Conservation (phyloP, 2,888 invertebrate species). For the Eubasilissa splendida region DNA sequence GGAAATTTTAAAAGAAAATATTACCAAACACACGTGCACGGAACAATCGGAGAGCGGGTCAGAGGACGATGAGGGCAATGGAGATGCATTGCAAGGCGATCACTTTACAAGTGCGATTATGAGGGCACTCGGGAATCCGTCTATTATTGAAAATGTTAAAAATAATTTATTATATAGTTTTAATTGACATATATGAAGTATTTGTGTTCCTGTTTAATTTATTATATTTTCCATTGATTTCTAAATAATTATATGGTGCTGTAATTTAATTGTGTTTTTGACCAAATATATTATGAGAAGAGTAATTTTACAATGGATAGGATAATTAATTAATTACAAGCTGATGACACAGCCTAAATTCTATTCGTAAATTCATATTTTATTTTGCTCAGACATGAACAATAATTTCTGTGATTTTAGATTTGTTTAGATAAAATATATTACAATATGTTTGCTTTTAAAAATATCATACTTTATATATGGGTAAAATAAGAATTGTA, state of each 20-base stretch:
- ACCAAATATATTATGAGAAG: neutral
- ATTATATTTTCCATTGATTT: neutral
- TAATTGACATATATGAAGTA: neutral
- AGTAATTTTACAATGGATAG: no score
- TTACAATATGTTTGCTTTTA: no score
- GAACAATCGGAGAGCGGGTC: conserved; percentile 20
- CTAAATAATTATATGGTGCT: neutral
- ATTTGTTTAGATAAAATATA: no score
- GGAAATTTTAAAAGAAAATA: conserved; percentile 65
- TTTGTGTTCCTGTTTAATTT: neutral
- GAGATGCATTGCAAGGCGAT: conserved; percentile 65
- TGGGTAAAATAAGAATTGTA: no score
- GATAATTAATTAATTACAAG: no score
- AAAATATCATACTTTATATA: no score
- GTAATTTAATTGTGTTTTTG: neutral
- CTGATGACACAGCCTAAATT: no score
- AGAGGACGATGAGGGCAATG: conserved; percentile 63
- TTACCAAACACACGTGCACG: conserved; percentile 56
- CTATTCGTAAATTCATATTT: no score
- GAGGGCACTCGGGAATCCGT: conserved; percentile 77
- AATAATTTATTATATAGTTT: conserved; percentile 66
- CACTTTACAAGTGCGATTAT: conserved; percentile 72
- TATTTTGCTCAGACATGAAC: no score
- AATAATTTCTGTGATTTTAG: no score
- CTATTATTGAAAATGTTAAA: conserved; percentile 73